Evolutionary conservation across 2,797 vertebrate genomes (phyloP).

Genomic region (Synanceia verrucosa): DNA sequence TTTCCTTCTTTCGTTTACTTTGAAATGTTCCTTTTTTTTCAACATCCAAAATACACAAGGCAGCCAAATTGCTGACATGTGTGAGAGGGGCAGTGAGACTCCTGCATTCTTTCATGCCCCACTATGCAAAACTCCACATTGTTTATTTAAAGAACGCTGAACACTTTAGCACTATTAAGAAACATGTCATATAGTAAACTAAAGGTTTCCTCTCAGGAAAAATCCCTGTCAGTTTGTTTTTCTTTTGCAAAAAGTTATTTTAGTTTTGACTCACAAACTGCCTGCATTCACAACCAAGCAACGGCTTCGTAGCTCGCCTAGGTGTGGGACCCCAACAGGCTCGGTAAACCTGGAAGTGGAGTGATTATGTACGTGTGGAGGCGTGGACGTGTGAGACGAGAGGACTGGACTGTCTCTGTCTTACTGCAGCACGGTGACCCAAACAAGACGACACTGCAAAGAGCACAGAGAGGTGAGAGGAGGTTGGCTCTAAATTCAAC

Average conservation of each 20-base stretch:
- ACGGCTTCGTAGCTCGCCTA: conserved; percentile 59
- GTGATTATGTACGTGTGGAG: conserved; percentile 77
- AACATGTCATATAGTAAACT: conserved; percentile 94
- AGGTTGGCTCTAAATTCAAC: not conserved
- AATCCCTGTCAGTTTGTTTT: conserved; percentile 88
- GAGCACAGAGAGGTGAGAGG: not conserved
- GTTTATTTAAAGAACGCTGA: conserved; percentile 97
- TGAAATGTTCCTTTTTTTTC: conserved; percentile 92
- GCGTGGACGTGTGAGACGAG: conserved; percentile 45
- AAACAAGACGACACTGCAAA: conserved; percentile 12
- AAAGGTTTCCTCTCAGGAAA: conserved; percentile 91
- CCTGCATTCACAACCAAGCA: conserved; percentile 77
- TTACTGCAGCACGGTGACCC: conserved; percentile 20
- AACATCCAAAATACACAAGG: conserved; percentile 96
- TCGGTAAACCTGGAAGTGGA: conserved; percentile 79
- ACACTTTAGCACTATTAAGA: conserved; percentile 95
- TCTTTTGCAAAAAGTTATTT: conserved; percentile 85
- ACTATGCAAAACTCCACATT: conserved; percentile 90
- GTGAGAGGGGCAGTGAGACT: conserved; percentile 88
- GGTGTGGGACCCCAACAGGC: conserved; percentile 69
- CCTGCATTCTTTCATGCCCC: conserved; percentile 95
- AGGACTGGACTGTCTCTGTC: conserved; percentile 64
- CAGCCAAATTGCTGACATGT: conserved; percentile 98
- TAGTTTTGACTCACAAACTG: conserved; percentile 84
- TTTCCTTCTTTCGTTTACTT: conserved; percentile 96